Evolutionary conservation across 2,888 invertebrate genomes (phyloP).

Genomic region (Metallyticus violacea): DNA sequence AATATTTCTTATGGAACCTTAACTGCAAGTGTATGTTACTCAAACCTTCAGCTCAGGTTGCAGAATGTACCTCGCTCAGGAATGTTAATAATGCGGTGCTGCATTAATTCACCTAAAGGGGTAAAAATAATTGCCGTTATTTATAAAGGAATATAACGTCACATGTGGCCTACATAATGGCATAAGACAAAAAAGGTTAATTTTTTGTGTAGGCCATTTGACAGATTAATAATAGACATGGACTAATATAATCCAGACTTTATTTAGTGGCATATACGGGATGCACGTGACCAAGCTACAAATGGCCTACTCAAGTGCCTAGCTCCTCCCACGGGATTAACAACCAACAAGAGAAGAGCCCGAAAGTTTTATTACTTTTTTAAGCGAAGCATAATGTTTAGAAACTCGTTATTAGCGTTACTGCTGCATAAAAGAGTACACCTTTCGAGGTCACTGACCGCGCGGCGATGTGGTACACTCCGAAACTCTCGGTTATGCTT

Average conservation of each 20-base stretch:
- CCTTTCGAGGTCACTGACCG: slow-evolving; percentile 1
- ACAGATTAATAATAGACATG: slow-evolving; percentile 24
- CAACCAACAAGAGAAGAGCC: background rate
- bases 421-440: background rate
- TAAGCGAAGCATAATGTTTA: background rate
- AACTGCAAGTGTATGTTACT: too few species aligned
- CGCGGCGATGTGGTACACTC: background rate
- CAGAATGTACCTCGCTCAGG: too few species aligned
- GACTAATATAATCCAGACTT: slow-evolving; percentile 25
- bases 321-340: slow-evolving; percentile 9
- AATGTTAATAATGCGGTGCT: background rate
- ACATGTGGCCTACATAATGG: background rate
- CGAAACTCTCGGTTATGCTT: background rate
- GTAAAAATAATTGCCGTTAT: background rate
- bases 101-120: background rate
- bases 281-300: slow-evolving; percentile 17
- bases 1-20: too few species aligned
- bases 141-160: background rate
- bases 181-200: background rate
- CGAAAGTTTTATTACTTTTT: slow-evolving; percentile 8
- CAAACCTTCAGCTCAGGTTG: too few species aligned
- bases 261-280: slow-evolving; percentile 22
- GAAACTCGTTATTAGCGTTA: slow-evolving; percentile 8
- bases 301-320: slow-evolving; percentile 23
- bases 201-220: slow-evolving; percentile 17